A percentile compares a stretch with the other conserved stretches of the same genome.
These are phyloP conservation scores for Dallia pectoralis DNA, from an alignment of 2,797 vertebrate genomes.

Conservation along the genomic window DNA sequence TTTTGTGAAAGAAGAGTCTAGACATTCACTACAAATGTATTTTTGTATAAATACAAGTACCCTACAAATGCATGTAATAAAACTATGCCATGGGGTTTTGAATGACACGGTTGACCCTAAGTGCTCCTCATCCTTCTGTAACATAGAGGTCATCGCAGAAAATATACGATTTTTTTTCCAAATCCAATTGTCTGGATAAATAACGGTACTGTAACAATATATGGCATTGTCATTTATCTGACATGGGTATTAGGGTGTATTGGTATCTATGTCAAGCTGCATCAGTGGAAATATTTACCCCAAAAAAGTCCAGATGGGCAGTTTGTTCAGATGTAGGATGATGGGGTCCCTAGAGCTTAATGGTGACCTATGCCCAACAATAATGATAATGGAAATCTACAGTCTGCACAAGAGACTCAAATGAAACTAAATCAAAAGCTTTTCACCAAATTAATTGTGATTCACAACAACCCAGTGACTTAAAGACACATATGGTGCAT, in stretches of 20 bases:
- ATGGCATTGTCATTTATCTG: too few species aligned
- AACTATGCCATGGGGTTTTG: too few species aligned
- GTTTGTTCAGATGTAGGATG: constrained; percentile 7
- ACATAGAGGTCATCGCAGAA: too few species aligned
- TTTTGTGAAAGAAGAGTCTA: too few species aligned
- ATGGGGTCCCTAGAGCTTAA: constrained; percentile 22
- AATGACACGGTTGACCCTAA: too few species aligned
- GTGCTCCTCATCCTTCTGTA: too few species aligned
- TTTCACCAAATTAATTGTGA: neutral
- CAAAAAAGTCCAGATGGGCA: constrained; percentile 26
- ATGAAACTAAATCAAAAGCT: constrained; percentile 20
- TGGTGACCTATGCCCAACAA: neutral
- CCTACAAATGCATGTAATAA: too few species aligned
- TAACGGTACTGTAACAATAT: too few species aligned
- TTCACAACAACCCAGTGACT: neutral
- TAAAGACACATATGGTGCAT: constrained; percentile 18
- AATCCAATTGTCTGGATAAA: too few species aligned
- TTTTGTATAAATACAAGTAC: too few species aligned
- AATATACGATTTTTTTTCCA: too few species aligned
- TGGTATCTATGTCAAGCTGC: neutral
- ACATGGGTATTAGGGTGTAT: neutral
- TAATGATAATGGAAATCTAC: constrained; percentile 16
- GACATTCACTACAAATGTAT: too few species aligned
- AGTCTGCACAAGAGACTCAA: constrained; percentile 28
- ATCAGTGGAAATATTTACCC: constrained; percentile 4